These are phyloP conservation scores for Apodemus agrarius DNA, from an alignment of 2,797 vertebrate genomes.

Conservation along the genomic window DNA sequence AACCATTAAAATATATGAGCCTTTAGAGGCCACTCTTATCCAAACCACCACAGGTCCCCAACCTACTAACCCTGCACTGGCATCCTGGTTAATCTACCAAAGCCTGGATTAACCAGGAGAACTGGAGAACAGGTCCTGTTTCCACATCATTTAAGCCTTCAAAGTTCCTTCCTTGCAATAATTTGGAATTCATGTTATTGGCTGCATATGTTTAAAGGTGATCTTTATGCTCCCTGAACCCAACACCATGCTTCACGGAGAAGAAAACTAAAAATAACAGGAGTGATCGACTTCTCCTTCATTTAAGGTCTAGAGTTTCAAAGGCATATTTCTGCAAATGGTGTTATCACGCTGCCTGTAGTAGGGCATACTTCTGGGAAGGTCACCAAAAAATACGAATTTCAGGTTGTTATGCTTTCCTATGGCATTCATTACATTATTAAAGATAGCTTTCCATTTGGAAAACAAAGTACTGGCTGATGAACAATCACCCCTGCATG, in stretches of 20 bases:
- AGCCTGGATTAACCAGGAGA: too few relatives aligned
- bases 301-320: not conserved
- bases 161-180: not conserved
- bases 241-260: not conserved
- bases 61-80: not conserved
- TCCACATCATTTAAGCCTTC: not conserved
- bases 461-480: not conserved
- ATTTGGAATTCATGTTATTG: not conserved
- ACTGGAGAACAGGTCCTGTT: not conserved
- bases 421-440: not conserved
- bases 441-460: not conserved
- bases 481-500: not conserved
- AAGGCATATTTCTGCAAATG: not conserved
- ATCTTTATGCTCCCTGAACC: not conserved
- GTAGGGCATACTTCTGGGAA: not conserved
- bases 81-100: not conserved
- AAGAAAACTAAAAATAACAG: constrained; percentile 17
- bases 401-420: constrained; percentile 19
- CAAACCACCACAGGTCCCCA: not conserved
- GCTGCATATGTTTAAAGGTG: not conserved
- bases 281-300: not conserved
- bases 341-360: not conserved
- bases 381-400: not conserved
- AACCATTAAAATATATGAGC: not conserved
- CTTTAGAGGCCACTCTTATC: not conserved